These are phyloP conservation scores for Ashinkailepas kermadecensis DNA, from an alignment of 2,888 invertebrate genomes.

Conservation along the genomic window DNA sequence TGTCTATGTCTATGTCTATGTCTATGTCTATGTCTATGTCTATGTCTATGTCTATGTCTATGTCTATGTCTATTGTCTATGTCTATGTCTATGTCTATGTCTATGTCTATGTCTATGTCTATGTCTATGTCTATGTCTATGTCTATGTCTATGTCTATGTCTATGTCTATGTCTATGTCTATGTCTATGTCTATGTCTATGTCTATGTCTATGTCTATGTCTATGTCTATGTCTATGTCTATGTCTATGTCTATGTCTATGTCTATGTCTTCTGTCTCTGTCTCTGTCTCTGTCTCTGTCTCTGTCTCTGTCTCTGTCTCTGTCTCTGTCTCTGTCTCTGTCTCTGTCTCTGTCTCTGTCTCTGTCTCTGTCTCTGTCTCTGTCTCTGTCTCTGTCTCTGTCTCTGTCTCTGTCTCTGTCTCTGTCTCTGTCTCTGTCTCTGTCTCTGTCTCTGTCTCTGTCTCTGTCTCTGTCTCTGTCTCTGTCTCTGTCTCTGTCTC, in stretches of 20 bases:
- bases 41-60: conserved; percentile 25
- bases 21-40: background rate
- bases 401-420: conserved; percentile 11
- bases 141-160: conserved; percentile 23
- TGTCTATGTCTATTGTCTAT: conserved; percentile 7
- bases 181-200: conserved; percentile 21
- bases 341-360: conserved; percentile 27
- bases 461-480: background rate
- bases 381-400: too few relatives aligned
- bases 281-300: conserved; percentile 27
- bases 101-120: conserved; percentile 27
- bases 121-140: conserved; percentile 27
- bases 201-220: conserved; percentile 1
- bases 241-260: conserved; percentile 24
- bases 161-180: conserved; percentile 1
- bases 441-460: too few relatives aligned
- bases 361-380: conserved; percentile 26
- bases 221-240: background rate
- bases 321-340: conserved; percentile 21
- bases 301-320: conserved; percentile 28
- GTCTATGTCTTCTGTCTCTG: conserved; percentile 1
- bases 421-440: conserved; percentile 21
- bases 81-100: background rate
- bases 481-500: conserved; percentile 27
- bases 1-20: too few relatives aligned